Evolutionary conservation across 2,113 vertebrate genomes (phyloP), one percentile per base, ranked within the genome.

Genomic region (Psittacara wagleri): DNA sequence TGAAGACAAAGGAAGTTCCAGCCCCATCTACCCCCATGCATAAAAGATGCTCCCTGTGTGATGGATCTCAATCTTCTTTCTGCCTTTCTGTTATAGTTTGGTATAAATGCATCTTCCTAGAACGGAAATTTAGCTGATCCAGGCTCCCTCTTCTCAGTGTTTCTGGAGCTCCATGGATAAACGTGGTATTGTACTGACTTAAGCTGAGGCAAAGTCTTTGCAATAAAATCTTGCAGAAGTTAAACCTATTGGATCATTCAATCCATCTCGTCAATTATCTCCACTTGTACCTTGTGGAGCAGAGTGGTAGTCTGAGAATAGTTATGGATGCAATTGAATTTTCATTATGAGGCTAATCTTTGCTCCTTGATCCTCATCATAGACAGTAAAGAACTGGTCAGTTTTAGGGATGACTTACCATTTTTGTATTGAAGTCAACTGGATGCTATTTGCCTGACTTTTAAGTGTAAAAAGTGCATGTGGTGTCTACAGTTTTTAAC

Each of bases 301-400:
- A 83, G 68, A 74, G 51, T 51, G 39, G 51, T 48, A 57, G 61
- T 7, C 64, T 67, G 17, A 55, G 43, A 72, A 20, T 64, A 79
- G 83, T 77, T 88, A 89, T 44, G 18, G 64, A 59, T 64, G 54
- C 2, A 2, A 95, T 55, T 90, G 75, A 74, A 77, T 94, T 96
- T 91, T 91, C 67, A 94, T 90, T 93, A 78, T 43, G 64, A 93
- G 18, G 52, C 80, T 88, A 73, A 52, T 86, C 80, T 95, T 88
- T 84, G 43, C 88, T 95, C 64, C 23, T 78, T 54, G 44, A 17
- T 72, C 25, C 17, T 88, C 17, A 39, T 46, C 61, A 73, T 12
- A 59, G 28, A 39, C 4, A 17, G 77, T 15, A 49, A 82, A 70
- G 49, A 80, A 59, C 39, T 8, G 16, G 64, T 76, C 57, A 18